Evolutionary conservation across 1,140 invertebrate genomes (phyloP), one percentile per base, ranked within the genome.

Genomic region (Notospermus geniculatus): DNA sequence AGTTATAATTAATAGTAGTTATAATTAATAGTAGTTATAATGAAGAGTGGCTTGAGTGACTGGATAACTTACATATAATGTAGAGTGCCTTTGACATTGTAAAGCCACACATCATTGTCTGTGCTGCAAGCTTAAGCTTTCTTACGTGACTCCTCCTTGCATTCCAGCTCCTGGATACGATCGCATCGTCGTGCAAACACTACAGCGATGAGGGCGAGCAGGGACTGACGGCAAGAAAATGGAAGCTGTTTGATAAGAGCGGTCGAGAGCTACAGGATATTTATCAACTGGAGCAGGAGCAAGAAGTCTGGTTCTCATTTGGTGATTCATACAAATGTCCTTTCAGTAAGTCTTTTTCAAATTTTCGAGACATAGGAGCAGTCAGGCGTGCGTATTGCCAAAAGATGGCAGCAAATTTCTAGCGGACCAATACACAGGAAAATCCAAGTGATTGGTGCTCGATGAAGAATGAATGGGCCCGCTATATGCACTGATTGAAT

Each of bases 221-320:
- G 32, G 32, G 32, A 36, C 4, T 36, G 32, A 36, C 32, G 32
- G 46, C 46, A 23, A 23, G n/a, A 50, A 50, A 23, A 7, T 23
- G 70, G 43, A 70, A 68, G 29, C 64, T 80, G 4, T 80, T 66
- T 66, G 65, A 71, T 52, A 55, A 70, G 45, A 68, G 62, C 59
- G 79, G 79, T 2, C 57, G 64, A 19, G 73, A 76, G 53, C 67
- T 81, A 22, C 73, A 60, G 23, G 67, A 76, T 65, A 70, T 79
- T n/a, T 52, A 53, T 7, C 66, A 59, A 2, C 57, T 73, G n/a
- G 57, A 75, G 46, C 61, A 72, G 36, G 76, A 78, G 25, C 62
- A 75, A 50, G 70, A 77, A 39, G 65, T 81, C 1, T 81, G 74
- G 73, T 62, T 81, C 4, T 78, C 79, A 2, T 77, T 72, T 68